Conservation (phyloP, 2,888 invertebrate genomes). For the Atethmia centrago region DNA sequence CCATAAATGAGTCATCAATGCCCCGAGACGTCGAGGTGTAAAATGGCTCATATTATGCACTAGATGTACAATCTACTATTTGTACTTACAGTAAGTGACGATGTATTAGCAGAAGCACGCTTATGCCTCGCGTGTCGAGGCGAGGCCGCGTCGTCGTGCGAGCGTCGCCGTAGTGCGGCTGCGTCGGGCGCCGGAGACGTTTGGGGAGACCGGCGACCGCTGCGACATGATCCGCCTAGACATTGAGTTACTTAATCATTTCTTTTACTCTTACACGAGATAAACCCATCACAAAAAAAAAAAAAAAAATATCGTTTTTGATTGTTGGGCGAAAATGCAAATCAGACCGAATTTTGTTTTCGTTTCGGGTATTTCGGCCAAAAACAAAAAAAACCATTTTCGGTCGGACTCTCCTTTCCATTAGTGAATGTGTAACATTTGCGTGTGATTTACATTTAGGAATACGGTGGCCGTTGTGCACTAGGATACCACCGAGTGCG, state of each 20-base stretch:
- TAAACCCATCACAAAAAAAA: neutral
- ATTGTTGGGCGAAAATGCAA: neutral
- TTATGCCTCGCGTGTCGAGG: slow-evolving; percentile 78
- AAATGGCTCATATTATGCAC: too few relatives aligned
- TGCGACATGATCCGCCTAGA: slow-evolving; percentile 88
- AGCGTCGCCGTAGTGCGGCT: slow-evolving; percentile 79
- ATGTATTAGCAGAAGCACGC: slow-evolving; percentile 80
- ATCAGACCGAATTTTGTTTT: neutral
- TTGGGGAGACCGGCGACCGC: slow-evolving; percentile 81
- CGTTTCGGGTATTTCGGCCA: too few relatives aligned
- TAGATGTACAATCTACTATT: too few relatives aligned
- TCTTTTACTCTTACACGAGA: neutral
- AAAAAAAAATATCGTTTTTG: neutral
- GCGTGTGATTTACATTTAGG: neutral
- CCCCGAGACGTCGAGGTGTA: too few relatives aligned
- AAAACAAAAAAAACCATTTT: neutral
- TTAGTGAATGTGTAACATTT: neutral
- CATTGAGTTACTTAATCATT: neutral
- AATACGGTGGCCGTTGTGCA: neutral
- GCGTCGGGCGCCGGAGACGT: slow-evolving; percentile 71
- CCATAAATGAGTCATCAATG: too few relatives aligned
- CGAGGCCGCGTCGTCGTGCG: slow-evolving; percentile 80
- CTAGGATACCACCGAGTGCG: neutral
- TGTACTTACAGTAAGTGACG: slow-evolving; percentile 81
- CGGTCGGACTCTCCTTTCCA: neutral